Percentiles rank a stretch among this genome's conserved stretches.
These are phyloP conservation scores for Dryadula phaetusa DNA, from an alignment of 2,888 invertebrate genomes.

Conservation along the genomic window DNA sequence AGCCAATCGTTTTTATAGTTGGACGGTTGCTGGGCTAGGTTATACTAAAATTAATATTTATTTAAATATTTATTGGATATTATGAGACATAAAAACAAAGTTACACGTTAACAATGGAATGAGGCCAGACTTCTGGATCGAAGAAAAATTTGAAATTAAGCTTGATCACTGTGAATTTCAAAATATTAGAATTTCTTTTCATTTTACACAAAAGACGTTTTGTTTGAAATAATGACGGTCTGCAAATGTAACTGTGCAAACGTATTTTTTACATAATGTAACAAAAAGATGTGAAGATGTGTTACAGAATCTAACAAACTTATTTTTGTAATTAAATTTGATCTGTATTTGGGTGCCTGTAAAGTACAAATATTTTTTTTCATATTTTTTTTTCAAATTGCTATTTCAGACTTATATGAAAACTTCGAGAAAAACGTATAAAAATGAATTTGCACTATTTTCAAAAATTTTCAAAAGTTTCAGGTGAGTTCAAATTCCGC, in stretches of 20 bases:
- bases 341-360: no score
- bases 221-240: neutral
- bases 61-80: neutral
- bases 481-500: no score
- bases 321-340: neutral
- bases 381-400: no score
- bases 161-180: conserved; percentile 18
- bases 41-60: neutral
- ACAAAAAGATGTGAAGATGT: neutral
- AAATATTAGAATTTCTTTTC: conserved; percentile 11
- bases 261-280: neutral
- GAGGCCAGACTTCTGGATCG: conserved; percentile 26
- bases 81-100: conserved; percentile 24
- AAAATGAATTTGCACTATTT: no score
- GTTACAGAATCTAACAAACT: neutral
- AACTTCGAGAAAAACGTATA: no score
- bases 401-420: no score
- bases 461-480: no score
- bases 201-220: conserved; percentile 2
- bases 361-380: no score
- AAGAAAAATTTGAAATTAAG: conserved; percentile 25
- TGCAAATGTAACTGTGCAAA: neutral
- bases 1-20: no score
- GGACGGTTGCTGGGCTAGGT: no score
- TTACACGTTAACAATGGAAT: conserved; percentile 27